A percentile compares a stretch with the other conserved stretches of the same genome.
phyloP scores from a whole-genome alignment of 2,888 invertebrate genomes.

The Nasonovia ribisnigri region DNA sequence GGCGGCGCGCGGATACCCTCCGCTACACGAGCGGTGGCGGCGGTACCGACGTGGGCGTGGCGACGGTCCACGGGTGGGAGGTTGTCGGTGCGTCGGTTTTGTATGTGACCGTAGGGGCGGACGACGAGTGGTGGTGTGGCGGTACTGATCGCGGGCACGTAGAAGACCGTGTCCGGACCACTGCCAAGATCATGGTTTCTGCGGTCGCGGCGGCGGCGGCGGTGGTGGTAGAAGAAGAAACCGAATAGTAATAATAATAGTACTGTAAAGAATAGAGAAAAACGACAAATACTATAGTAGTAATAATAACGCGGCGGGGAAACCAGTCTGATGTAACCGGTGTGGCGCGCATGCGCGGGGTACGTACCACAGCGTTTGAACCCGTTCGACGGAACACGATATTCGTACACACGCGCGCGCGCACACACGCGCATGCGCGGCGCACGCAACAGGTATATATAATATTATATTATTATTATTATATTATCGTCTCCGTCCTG shows the following conservation, averaged over 20 bases:
- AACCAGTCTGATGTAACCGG: constrained; percentile 60
- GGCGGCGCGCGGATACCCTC: not conserved
- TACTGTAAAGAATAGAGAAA: not conserved
- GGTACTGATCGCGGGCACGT: constrained; percentile 36
- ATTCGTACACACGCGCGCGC: constrained; percentile 11
- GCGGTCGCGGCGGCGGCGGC: constrained; percentile 22
- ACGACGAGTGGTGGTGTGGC: not conserved
- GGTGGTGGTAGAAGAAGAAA: constrained; percentile 21
- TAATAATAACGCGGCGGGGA: constrained; percentile 16
- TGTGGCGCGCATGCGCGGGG: constrained; percentile 54
- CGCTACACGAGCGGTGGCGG: not conserved
- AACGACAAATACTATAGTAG: not conserved
- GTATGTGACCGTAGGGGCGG: not conserved
- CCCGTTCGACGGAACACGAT: constrained; percentile 49
- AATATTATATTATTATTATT: constrained; percentile 4
- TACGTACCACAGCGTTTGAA: not conserved
- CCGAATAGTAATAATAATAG: not conserved
- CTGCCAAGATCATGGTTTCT: constrained; percentile 76
- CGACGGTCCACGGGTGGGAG: not conserved
- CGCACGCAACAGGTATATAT: constrained; percentile 2
- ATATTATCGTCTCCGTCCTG: not conserved
- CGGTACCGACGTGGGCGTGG: not conserved
- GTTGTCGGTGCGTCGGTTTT: not conserved
- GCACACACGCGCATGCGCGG: not conserved
- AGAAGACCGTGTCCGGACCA: constrained; percentile 69